A percentile compares a stretch with the other conserved stretches of the same genome.
Conservation (phyloP, 2,113 vertebrate genomes). For the Orthonyx spaldingii region DNA sequence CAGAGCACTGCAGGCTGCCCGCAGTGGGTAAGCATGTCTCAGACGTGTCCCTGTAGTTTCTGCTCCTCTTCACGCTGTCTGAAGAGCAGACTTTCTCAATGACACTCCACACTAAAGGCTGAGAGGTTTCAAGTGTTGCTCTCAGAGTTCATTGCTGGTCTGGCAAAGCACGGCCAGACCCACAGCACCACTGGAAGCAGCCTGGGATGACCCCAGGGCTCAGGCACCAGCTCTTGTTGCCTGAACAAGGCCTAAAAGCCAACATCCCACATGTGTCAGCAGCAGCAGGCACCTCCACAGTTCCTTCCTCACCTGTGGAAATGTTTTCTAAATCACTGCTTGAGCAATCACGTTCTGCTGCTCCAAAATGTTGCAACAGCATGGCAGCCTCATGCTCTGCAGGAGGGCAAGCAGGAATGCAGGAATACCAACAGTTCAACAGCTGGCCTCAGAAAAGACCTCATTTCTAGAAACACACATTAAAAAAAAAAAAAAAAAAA, state of each 20-base stretch:
- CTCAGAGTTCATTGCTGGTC: not conserved
- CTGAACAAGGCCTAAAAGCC: not conserved
- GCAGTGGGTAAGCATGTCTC: accelerated
- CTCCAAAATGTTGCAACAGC: not conserved
- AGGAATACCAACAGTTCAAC: not conserved
- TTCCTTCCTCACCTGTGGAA: not conserved
- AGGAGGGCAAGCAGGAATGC: not conserved
- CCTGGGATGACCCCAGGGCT: not conserved
- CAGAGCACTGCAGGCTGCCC: accelerated
- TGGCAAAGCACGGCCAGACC: not conserved
- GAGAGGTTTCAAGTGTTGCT: not conserved
- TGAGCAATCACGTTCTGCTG: not conserved
- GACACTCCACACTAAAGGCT: not conserved
- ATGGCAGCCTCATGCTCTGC: accelerated
- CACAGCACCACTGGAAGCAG: accelerated
- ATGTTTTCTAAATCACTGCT: not conserved
- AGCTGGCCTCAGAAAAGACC: not conserved
- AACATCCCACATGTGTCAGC: not conserved
- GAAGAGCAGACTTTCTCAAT: not conserved
- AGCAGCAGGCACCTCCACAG: not conserved
- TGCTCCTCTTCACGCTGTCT: not conserved
- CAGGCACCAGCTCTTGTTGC: not conserved
- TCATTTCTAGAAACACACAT: not conserved
- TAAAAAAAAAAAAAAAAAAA: too few species aligned
- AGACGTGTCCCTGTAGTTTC: accelerated